A percentile compares a stretch with the other conserved stretches of the same genome.
These are phyloP conservation scores for Sturnira hondurensis DNA, from an alignment of 2,113 vertebrate genomes.

Conservation along the genomic window DNA sequence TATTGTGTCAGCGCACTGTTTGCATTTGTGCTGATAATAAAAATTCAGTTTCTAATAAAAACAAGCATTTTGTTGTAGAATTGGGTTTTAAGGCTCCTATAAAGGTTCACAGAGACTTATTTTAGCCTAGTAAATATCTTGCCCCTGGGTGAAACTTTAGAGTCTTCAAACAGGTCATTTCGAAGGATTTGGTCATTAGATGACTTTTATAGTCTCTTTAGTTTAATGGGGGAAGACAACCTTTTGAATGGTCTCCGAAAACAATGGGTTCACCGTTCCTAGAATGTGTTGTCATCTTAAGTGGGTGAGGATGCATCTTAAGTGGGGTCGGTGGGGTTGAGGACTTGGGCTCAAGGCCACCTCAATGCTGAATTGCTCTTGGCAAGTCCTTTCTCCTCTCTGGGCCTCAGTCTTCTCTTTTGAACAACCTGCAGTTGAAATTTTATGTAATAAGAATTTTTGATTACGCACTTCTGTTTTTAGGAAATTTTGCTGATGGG, in stretches of 20 bases:
- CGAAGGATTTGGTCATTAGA: constrained; percentile 54
- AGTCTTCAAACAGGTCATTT: constrained; percentile 43
- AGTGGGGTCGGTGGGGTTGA: neutral
- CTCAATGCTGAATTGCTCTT: neutral
- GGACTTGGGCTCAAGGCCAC: neutral
- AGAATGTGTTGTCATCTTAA: neutral
- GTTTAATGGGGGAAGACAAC: constrained; percentile 20
- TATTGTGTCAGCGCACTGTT: neutral
- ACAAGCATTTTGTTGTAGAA: constrained; percentile 46
- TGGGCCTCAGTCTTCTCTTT: neutral
- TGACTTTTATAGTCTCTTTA: constrained; percentile 45
- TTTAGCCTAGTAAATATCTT: constrained; percentile 52
- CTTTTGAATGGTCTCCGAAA: neutral
- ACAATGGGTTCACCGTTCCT: neutral
- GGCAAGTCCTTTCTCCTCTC: neutral
- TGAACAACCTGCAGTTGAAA: neutral
- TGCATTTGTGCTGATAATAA: constrained; percentile 43
- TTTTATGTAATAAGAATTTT: neutral
- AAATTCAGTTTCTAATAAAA: constrained; percentile 61
- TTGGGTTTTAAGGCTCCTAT: constrained; percentile 47
- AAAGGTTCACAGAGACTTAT: constrained; percentile 60
- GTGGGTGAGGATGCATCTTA: neutral
- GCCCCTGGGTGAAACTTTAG: constrained; percentile 52
- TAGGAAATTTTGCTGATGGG: neutral
- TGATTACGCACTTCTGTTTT: neutral